These are phyloP conservation scores for Stomatorhinus ivindoensis DNA, from an alignment of 2,113 vertebrate genomes.

Conservation along the genomic window DNA sequence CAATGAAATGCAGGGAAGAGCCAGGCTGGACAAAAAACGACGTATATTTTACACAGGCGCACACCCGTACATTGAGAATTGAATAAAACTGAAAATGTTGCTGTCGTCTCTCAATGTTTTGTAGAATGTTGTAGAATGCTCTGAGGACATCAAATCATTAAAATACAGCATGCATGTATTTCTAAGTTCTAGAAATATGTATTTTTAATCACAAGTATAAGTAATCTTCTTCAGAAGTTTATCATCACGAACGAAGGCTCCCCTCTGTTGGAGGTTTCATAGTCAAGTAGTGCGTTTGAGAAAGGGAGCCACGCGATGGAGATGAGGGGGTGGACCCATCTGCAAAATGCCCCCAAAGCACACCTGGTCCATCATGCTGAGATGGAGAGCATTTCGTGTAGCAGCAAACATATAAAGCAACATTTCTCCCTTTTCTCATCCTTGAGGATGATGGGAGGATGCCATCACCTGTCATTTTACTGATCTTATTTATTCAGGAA, in stretches of 20 bases:
- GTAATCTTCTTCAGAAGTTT: neutral
- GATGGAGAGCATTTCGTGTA: neutral
- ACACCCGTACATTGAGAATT: too few relatives aligned
- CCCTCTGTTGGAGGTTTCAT: neutral
- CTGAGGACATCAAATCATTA: too few relatives aligned
- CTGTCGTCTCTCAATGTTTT: too few relatives aligned
- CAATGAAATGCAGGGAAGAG: too few relatives aligned
- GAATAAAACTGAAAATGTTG: too few relatives aligned
- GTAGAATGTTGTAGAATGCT: too few relatives aligned
- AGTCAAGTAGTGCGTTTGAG: neutral
- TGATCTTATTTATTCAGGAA: neutral
- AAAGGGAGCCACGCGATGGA: neutral
- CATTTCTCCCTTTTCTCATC: neutral
- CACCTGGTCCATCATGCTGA: neutral
- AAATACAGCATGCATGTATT: neutral
- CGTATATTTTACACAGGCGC: too few relatives aligned
- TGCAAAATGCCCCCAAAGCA: neutral
- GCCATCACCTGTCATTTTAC: neutral
- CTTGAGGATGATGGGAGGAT: neutral
- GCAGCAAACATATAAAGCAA: neutral
- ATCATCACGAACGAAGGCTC: neutral
- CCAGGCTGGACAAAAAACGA: too few relatives aligned
- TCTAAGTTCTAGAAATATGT: neutral
- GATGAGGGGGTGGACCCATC: neutral
- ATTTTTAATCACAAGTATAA: neutral